phyloP scores from a whole-genome alignment of 1,140 invertebrate genomes.

The Portunus trituberculatus region DNA sequence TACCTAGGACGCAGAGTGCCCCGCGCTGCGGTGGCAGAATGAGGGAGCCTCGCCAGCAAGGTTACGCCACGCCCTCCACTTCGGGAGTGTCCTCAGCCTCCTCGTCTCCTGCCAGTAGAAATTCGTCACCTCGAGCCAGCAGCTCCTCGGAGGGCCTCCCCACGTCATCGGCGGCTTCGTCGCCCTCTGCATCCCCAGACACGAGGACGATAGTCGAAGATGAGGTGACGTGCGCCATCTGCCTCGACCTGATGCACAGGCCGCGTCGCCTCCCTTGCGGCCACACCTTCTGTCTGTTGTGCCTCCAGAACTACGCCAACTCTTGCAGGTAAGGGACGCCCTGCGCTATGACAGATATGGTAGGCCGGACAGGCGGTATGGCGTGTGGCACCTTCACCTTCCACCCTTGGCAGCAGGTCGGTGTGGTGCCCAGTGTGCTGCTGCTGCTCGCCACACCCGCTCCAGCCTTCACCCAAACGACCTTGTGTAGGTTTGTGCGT shows the following conservation, averaged over 20 bases:
- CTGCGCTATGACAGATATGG: too few species aligned
- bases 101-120: neutral
- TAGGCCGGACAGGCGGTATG: neutral
- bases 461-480: neutral
- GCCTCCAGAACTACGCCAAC: conserved; percentile 83
- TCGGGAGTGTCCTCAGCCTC: conserved; percentile 35
- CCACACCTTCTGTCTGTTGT: conserved; percentile 84
- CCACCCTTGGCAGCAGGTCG: neutral
- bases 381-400: neutral
- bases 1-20: conserved; percentile 20
- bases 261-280: conserved; percentile 84
- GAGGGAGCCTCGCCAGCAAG: neutral
- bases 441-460: neutral
- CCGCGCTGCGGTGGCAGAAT: neutral
- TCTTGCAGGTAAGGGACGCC: conserved; percentile 36
- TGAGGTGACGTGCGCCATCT: conserved; percentile 87
- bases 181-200: neutral
- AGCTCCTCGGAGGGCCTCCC: neutral
- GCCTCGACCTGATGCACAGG: conserved; percentile 85
- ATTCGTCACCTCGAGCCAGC: neutral
- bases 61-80: neutral
- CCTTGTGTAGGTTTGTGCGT: neutral
- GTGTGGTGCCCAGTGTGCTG: neutral
- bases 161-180: neutral
- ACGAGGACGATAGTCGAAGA: conserved; percentile 81